A percentile compares a stretch with the other conserved stretches of the same genome.
These are phyloP conservation scores for Euspilapteryx auroguttella DNA, from an alignment of 2,888 invertebrate genomes.

Conservation along the genomic window DNA sequence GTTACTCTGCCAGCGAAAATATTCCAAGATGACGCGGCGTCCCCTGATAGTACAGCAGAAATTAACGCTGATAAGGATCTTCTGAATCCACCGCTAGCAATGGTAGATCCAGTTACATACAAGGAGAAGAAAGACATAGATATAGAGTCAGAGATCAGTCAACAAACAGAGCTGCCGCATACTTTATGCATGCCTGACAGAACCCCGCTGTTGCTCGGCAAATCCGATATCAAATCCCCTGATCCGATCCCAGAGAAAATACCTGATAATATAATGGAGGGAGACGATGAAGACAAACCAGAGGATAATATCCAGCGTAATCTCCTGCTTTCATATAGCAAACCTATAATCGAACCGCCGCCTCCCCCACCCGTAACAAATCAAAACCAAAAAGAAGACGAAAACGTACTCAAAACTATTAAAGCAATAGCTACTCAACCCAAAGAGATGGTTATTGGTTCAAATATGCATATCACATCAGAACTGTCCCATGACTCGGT, in stretches of 20 bases:
- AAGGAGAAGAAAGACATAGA: constrained; percentile 41
- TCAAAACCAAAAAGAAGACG: constrained; percentile 18
- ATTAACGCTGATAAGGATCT: constrained; percentile 19
- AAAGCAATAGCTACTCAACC: constrained; percentile 59
- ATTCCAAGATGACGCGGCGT: constrained; percentile 68
- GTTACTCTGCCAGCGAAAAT: constrained; percentile 66
- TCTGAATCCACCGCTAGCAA: constrained; percentile 19
- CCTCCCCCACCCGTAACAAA: constrained; percentile 13
- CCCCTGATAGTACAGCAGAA: constrained; percentile 57
- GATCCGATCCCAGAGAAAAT: constrained; percentile 55
- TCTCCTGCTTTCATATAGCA: constrained; percentile 31
- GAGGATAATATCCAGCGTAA: constrained; percentile 34
- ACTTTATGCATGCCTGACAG: constrained; percentile 37
- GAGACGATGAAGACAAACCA: constrained; percentile 48
- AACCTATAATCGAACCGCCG: constrained; percentile 21
- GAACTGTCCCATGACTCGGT: constrained; percentile 65
- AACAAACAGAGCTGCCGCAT: constrained; percentile 50
- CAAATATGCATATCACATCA: constrained; percentile 56
- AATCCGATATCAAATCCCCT: constrained; percentile 50
- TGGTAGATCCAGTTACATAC: constrained; percentile 16
- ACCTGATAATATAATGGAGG: constrained; percentile 51
- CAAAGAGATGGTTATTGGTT: constrained; percentile 56
- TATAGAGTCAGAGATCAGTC: constrained; percentile 51
- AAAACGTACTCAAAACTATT: constrained; percentile 51
- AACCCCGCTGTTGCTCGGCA: constrained; percentile 38